Conservation (phyloP, 2,888 invertebrate genomes). For the Dicycla oo region DNA sequence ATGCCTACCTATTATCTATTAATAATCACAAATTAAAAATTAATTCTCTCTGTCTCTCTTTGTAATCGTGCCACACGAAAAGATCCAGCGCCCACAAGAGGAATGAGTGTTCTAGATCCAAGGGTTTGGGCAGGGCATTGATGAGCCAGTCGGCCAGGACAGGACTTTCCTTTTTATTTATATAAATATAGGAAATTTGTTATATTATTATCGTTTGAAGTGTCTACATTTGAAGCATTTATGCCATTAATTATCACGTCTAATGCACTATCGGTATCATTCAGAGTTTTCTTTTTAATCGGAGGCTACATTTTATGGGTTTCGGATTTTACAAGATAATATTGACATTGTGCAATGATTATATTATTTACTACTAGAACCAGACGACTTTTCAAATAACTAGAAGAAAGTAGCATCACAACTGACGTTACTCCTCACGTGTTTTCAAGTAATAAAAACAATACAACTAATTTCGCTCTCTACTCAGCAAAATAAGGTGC, state of each 20-base stretch:
- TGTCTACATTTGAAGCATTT: conserved; percentile 2
- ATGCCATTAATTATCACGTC: background rate
- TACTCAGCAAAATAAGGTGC: background rate
- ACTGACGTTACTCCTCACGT: background rate
- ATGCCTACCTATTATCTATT: too few relatives aligned
- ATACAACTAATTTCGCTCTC: background rate
- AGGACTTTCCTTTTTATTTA: too few relatives aligned
- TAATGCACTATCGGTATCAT: background rate
- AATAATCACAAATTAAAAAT: too few relatives aligned
- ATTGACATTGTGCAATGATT: background rate
- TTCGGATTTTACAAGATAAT: background rate
- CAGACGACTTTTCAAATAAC: background rate
- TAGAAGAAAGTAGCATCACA: background rate
- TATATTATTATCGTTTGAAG: conserved; percentile 1
- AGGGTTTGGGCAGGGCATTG: too few relatives aligned
- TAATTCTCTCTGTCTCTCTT: too few relatives aligned
- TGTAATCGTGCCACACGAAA: too few relatives aligned
- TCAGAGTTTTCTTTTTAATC: background rate
- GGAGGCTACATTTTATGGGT: background rate
- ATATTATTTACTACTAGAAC: background rate
- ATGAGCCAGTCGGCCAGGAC: too few relatives aligned
- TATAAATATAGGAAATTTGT: background rate
- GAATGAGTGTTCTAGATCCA: too few relatives aligned
- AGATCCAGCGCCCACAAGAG: too few relatives aligned
- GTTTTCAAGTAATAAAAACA: background rate